Base-by-base conservation (phyloP, 2,113 vertebrate species). In the Cyanoderma ruficeps region DNA sequence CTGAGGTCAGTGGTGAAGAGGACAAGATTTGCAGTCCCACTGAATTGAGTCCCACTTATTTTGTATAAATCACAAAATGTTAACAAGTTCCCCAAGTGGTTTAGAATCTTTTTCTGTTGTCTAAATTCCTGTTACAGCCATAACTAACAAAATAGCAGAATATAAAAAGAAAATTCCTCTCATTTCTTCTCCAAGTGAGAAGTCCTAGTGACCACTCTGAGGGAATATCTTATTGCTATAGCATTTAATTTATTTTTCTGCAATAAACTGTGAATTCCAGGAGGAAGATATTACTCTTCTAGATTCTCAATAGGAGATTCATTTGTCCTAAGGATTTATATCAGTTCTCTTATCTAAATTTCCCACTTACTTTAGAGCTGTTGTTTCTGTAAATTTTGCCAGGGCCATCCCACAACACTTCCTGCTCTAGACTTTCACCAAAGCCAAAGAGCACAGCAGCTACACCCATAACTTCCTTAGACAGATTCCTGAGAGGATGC, bases 381-480 rank as follows among this genome's bases (percentile, higher is more conserved):
- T 83, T 92, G 20, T 91, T 94, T 55, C 90, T 84, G 47, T 74
- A 76, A 61, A 31, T 92, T 86, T 89, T 75, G 47, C 56, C 33
- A 55, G 74, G 90, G 55, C 81, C 39, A 76, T 90, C 69, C 90
- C 90, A 83, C 71, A 86, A 20, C 49, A 70, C 61, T 95, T 94
- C 75, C 78, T 90, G 80, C 87, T 88, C 39, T 63, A 50, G 61
- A 21, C 67, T 70, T 90, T 85, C 59, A 57, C 88, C 77, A 81
- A 77, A 89, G 78, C 72, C 67, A 79, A 92, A 94, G 50, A 39
- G n/a, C 1, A 0, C 72, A 59, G 57, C 64, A 91, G 92, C 63
- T 91, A 97, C 90, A 91, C 89, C 93, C 95, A 67, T 94, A 53
- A 70, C 92, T 96, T 97, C 94, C 95, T 94, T 56, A 75, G 79